Evolutionary conservation across 2,888 invertebrate species (phyloP).

Genomic region (Rhopalosiphum nymphaeae): DNA sequence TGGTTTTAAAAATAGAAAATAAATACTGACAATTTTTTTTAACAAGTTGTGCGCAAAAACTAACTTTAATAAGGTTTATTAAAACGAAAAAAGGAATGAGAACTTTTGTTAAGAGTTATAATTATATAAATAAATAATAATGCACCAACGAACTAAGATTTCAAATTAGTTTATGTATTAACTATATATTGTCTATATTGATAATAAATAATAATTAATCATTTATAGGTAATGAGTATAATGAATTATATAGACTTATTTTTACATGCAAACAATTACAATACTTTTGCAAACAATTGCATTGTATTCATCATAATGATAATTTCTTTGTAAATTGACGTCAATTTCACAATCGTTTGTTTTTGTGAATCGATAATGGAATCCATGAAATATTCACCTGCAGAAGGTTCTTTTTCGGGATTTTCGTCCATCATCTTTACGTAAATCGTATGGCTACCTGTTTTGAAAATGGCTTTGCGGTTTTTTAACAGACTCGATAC

Average conservation of each 20-base stretch:
- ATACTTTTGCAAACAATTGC: conserved; percentile 42
- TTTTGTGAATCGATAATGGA: conserved; percentile 47
- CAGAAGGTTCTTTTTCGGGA: neutral
- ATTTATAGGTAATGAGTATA: neutral
- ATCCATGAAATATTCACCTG: conserved; percentile 21
- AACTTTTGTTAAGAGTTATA: too few species aligned
- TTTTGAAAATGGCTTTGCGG: conserved; percentile 13
- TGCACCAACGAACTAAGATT: too few species aligned
- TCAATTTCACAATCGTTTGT: conserved; percentile 36
- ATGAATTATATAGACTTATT: neutral
- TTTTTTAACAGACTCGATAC: conserved; percentile 16
- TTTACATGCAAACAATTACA: neutral
- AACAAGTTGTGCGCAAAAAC: too few species aligned
- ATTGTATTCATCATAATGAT: conserved; percentile 40
- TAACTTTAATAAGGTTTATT: too few species aligned
- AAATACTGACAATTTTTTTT: too few species aligned
- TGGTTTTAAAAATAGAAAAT: too few species aligned
- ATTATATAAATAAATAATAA: too few species aligned
- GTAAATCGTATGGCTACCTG: neutral
- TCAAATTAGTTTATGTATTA: too few species aligned
- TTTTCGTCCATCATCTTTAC: neutral
- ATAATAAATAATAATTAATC: too few species aligned
- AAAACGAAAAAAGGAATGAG: too few species aligned
- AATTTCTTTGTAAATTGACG: conserved; percentile 14
- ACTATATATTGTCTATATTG: too few species aligned